Conservation (phyloP, 2,797 vertebrate genomes). For the Mus minutoides region DNA sequence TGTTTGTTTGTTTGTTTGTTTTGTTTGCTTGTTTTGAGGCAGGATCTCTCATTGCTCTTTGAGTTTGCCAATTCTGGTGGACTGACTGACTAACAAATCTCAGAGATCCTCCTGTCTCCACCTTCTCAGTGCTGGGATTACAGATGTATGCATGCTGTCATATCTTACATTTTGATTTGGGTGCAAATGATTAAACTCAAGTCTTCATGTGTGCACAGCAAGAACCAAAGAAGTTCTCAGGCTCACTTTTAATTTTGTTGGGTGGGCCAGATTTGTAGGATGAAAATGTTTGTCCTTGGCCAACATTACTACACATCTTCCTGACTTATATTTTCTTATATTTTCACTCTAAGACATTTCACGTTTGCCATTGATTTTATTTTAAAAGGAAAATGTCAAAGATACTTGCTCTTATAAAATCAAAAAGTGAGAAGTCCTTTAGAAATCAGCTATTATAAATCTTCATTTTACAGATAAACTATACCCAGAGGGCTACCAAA, state of each 20-base stretch:
- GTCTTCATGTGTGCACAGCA: neutral
- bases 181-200: neutral
- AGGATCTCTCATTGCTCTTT: neutral
- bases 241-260: neutral
- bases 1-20: neutral
- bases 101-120: neutral
- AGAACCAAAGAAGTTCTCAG: neutral
- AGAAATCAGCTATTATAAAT: neutral
- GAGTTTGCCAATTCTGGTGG: neutral
- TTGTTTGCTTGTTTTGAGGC: no score
- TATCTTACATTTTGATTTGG: neutral
- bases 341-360: neutral
- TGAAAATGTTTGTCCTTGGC: neutral
- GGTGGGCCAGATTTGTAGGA: neutral
- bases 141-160: neutral
- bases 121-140: neutral
- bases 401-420: conserved; percentile 14
- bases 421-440: neutral
- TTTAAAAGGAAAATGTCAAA: conserved; percentile 21
- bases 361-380: neutral
- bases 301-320: conserved; percentile 26
- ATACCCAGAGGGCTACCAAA: neutral
- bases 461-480: neutral
- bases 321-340: conserved; percentile 22
- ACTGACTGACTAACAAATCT: neutral